Conservation (phyloP, 2,797 vertebrate species). For the Tamandua tetradactyla region DNA sequence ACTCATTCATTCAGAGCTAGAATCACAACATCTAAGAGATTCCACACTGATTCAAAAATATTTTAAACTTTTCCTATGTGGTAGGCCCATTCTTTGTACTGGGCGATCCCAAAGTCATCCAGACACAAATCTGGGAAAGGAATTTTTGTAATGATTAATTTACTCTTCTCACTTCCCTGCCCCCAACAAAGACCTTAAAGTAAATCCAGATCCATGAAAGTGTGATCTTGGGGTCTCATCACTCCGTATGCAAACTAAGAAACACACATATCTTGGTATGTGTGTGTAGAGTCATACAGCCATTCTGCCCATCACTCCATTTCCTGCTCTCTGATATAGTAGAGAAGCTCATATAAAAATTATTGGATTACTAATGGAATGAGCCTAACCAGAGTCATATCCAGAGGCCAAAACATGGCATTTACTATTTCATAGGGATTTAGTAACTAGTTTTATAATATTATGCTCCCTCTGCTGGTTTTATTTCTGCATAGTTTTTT, state of each 20-base stretch:
- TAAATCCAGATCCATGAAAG: not conserved
- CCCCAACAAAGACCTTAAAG: not conserved
- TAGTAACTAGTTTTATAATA: slow-evolving; percentile 49
- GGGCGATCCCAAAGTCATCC: not conserved
- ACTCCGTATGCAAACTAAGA: not conserved
- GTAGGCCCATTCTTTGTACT: not conserved
- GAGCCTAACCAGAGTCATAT: not conserved
- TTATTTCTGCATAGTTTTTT: slow-evolving; percentile 47
- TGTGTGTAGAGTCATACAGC: not conserved
- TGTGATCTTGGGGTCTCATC: not conserved
- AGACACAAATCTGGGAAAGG: not conserved
- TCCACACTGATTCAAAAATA: not conserved
- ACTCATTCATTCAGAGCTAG: not conserved
- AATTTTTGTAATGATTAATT: not conserved
- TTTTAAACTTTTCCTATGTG: not conserved
- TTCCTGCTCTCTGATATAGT: not conserved
- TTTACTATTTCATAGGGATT: not conserved
- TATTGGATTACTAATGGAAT: not conserved
- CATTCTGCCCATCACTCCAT: not conserved
- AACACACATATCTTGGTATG: not conserved
- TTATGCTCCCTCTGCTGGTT: slow-evolving; percentile 73
- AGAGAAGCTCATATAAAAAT: not conserved
- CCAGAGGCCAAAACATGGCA: not conserved
- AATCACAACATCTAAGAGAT: not conserved
- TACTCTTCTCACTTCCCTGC: not conserved